Evolutionary conservation across 2,113 vertebrate genomes (phyloP).

Genomic region (Rhinolophus ferrumequinum): DNA sequence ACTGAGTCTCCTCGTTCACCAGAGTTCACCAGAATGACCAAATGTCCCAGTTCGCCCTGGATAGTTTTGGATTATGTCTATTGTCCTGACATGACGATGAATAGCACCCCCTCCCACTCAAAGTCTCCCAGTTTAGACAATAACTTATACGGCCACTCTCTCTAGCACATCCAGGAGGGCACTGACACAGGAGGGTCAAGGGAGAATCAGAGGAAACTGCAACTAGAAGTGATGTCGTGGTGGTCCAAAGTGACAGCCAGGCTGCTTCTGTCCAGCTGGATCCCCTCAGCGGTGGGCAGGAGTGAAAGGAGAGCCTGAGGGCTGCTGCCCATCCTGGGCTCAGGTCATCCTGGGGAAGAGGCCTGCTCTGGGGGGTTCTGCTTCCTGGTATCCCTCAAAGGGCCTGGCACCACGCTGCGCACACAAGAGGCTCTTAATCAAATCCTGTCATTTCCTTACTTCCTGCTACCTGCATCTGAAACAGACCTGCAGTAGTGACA

Average conservation of each 20-base stretch:
- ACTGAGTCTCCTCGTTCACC: not conserved
- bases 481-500: no score
- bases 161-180: not conserved
- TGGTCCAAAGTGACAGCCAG: not conserved
- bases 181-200: not conserved
- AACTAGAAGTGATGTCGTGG: not conserved
- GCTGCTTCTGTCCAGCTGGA: not conserved
- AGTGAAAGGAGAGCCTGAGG: no score
- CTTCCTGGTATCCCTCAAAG: not conserved
- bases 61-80: not conserved
- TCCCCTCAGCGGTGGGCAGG: not conserved
- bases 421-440: not conserved
- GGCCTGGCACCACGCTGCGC: not conserved
- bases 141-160: not conserved
- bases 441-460: not conserved
- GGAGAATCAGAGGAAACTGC: not conserved
- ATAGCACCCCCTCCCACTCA: not conserved
- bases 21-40: not conserved
- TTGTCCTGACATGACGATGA: not conserved
- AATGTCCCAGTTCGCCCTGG: not conserved
- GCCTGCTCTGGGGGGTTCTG: not conserved
- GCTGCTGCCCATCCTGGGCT: not conserved
- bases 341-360: not conserved
- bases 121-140: not conserved
- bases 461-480: not conserved